Evolutionary conservation across 1,140 invertebrate genomes (phyloP).

Genomic region (Drosophila quadrilineata): DNA sequence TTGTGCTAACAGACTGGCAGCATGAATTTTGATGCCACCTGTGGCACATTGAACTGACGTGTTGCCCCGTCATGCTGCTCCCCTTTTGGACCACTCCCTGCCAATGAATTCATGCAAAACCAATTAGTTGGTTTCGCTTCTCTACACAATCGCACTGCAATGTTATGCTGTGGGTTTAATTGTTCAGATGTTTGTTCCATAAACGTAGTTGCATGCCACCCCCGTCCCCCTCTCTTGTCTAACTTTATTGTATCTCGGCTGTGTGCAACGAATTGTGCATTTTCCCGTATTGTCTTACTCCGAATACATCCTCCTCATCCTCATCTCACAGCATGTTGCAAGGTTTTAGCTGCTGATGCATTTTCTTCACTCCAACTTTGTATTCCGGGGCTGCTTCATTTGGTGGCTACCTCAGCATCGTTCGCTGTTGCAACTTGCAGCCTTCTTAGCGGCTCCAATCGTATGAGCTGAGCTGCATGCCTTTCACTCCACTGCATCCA

Average conservation of each 20-base stretch:
- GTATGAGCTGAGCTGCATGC: conserved; percentile 20
- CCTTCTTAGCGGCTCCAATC: conserved; percentile 50
- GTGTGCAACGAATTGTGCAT: conserved; percentile 7
- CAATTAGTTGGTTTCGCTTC: conserved; percentile 74
- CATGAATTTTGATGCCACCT: conserved; percentile 42
- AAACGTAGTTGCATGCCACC: conserved; percentile 21
- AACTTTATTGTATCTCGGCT: conserved; percentile 5
- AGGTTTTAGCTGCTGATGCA: conserved; percentile 45
- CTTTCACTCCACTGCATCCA: conserved; percentile 20
- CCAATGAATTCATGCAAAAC: conserved; percentile 64
- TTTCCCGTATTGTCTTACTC: conserved; percentile 11
- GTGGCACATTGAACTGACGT: conserved; percentile 36
- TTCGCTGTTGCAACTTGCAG: conserved; percentile 37
- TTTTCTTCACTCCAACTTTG: too few species aligned
- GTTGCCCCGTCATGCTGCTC: background rate
- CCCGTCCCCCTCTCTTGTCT: too few species aligned
- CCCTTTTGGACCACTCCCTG: background rate
- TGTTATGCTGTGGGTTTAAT: conserved; percentile 32
- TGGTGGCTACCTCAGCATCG: conserved; percentile 16
- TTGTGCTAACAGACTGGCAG: conserved; percentile 26
- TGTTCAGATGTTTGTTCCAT: conserved; percentile 32
- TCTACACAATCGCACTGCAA: conserved; percentile 49
- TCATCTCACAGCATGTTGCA: too few species aligned
- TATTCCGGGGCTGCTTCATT: conserved; percentile 23
- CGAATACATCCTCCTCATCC: background rate